Evolutionary conservation across 2,888 invertebrate species (phyloP), one percentile per base, ranked within the genome.

Genomic region (Philonicus albiceps): DNA sequence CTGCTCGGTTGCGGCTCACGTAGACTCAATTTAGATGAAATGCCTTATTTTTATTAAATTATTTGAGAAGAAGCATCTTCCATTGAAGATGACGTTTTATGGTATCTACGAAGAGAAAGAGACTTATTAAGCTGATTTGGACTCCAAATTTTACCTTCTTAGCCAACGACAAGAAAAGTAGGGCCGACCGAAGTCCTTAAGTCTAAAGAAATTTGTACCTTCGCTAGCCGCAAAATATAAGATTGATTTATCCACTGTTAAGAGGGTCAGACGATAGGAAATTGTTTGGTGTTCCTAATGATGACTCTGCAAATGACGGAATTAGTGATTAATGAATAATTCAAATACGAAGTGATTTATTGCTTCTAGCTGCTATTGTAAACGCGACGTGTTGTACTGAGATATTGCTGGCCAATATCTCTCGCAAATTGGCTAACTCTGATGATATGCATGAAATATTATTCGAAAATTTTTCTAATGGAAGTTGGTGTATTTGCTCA

Each of bases 301-400:
- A 81, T 86, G 86, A 86, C 86, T 86, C 40, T 86, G 81, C 86
- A 34, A 86, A 86, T 86, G 86, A 86, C 80, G 31, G 86, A 81
- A 72, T 73, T 73, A 40, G 84, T 86, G 86, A 86, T 86, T 86
- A 86, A 86, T 86, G 86, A 81, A 86, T 86, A 81, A 86, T 86
- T 86, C 86, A 81, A 80, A 86, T 76, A 22, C 49, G 40, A 80
- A 72, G 81, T 86, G 86, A 86, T 86, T 86, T 86, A 86, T 86
- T 80, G 72, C 81, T 86, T 30, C 30, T 78, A 64, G 72, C 72
- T n/a, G 37, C 84, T 30, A 73, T 31, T 84, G 73, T 40, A 40
- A 55, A 55, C 55, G 55, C 55, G 55, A 55, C 55, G 55, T 55
- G 55, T 55, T 55, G 22, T 55, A 55, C 55, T 27, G 55, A 55